Evolutionary conservation across 2,888 invertebrate genomes (phyloP), one percentile per base, ranked within the genome.

Genomic region (Thumatha senex): DNA sequence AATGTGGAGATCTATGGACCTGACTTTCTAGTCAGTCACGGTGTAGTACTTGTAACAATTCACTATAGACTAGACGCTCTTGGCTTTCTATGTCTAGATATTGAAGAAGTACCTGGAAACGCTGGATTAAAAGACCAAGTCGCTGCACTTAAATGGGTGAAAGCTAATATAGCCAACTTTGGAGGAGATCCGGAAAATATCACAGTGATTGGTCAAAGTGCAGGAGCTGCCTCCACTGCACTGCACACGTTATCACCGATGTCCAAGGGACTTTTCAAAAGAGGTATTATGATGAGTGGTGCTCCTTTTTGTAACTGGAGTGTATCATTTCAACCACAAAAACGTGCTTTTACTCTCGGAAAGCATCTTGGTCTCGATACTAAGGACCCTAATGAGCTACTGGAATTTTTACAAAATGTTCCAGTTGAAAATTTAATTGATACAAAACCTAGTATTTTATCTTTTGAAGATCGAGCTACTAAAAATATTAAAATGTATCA

Each of bases 121-220:
- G 79, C 80, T 29, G 80, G 74, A 5, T 51, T 81, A 47, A 81
- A 81, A 47, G 80, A 81, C 46, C 80, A 81, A 61, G 74, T 76
- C 0, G 69, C 68, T 11, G 80, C 79, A 11, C 49, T 81, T 5
- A 68, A 49, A 49, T 81, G 80, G 80, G 72, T 81, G 0, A 66
- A 68, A 29, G 62, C 70, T 38, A 81, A 81, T 43, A 77, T 81
- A 31, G 45, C 51, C 0, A 56, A 60, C 38, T 81, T 81, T 41
- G 80, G 80, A 3, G 81, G 81, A 7, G 75, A 81, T 64, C 67
- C 78, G 0, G 54, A 70, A 2, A 78, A 80, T 48, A 65, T 82
- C 0, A 82, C 81, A 1, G 52, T 82, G 12, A 73, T 81, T 46
- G 82, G 82, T 12, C 76, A 79, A 55, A 82, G 82, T 43, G 76